Base-by-base conservation (phyloP, 2,888 invertebrate genomes). In the Oscheius sp. region DNA sequence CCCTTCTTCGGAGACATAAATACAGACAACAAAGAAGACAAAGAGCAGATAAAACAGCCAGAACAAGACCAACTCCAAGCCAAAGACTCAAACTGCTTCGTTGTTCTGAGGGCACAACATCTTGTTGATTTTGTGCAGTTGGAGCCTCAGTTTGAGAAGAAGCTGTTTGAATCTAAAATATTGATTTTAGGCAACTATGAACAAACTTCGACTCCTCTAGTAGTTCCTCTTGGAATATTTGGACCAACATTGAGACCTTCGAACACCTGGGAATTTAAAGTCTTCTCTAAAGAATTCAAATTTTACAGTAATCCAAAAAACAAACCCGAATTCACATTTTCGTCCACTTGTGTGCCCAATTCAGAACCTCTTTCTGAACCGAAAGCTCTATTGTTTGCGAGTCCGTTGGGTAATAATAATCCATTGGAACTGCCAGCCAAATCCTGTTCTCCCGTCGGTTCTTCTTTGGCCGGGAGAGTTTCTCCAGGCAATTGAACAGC, bases 21-120 rank as follows among this genome's bases (percentile, higher is more conserved):
- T 72, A 78, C 8, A 70, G 50, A 55, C 70, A 70, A n/a, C 55
- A 55, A 20, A 70, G 57, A 12, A 78, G 65, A 6, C 76, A 52
- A 10, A 78, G 55, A 3, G 55, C 66, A 1, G 55, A 27, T 10
- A 66, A 45, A 8, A 61, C 61, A 12, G 45, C 45, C 29, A 61
- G n/a, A 4, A 61, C 31, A 8, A 66, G 45, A 12, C 66, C 66
- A 27, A 66, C 25, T 39, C 34, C 50, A 1, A 66, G 55, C 66
- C 66, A 66, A 3, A 66, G 39, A 12, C 53, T 53, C 57, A 55
- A 55, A 27, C 66, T 66, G 42, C 55, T 55, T n/a, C 57, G 25
- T 33, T 50, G 61, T 4, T 61, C 61, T 0, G 34, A 34, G 1
- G 61, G 23, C 15, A 25, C 23, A 10, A n/a, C n/a, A 12, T 20